Conservation (phyloP, 2,888 invertebrate species). For the Deilephila porcellus region DNA sequence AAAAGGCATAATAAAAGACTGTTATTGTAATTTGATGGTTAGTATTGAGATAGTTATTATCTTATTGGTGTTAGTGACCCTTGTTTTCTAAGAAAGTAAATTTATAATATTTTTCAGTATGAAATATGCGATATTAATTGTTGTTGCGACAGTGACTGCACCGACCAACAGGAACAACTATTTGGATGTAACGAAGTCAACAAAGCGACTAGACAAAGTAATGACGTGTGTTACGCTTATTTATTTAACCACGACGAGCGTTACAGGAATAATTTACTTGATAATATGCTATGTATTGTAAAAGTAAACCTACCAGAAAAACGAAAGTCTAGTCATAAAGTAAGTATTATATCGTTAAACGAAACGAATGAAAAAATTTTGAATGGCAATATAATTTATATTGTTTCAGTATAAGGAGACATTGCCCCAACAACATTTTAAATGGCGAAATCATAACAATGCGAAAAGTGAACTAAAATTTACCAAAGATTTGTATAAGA, state of each 20-base stretch:
- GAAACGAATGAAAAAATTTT: too few species aligned
- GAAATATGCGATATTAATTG: constrained; percentile 92
- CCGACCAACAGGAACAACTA: constrained; percentile 85
- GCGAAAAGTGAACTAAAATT: constrained; percentile 47
- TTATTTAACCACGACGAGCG: constrained; percentile 42
- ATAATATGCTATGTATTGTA: constrained; percentile 69
- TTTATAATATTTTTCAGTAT: constrained; percentile 69
- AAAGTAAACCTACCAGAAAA: constrained; percentile 71
- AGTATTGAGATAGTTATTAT: constrained; percentile 35
- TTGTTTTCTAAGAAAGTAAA: constrained; percentile 5
- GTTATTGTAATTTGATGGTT: constrained; percentile 74
- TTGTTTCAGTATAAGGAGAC: constrained; percentile 50
- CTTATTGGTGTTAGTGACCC: neutral
- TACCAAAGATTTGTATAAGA: constrained; percentile 56
- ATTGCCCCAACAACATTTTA: constrained; percentile 46
- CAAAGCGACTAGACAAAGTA: constrained; percentile 31
- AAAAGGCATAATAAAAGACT: constrained; percentile 51
- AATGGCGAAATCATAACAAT: constrained; percentile 56
- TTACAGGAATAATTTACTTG: constrained; percentile 44
- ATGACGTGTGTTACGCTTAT: constrained; percentile 50
- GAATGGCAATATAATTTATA: neutral
- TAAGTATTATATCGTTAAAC: constrained; percentile 37
- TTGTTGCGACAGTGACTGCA: constrained; percentile 92
- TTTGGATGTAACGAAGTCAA: constrained; percentile 77
- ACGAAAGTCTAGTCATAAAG: constrained; percentile 50